Base-by-base conservation (phyloP, 2,888 invertebrate genomes). In the Pherbina coryleti region DNA sequence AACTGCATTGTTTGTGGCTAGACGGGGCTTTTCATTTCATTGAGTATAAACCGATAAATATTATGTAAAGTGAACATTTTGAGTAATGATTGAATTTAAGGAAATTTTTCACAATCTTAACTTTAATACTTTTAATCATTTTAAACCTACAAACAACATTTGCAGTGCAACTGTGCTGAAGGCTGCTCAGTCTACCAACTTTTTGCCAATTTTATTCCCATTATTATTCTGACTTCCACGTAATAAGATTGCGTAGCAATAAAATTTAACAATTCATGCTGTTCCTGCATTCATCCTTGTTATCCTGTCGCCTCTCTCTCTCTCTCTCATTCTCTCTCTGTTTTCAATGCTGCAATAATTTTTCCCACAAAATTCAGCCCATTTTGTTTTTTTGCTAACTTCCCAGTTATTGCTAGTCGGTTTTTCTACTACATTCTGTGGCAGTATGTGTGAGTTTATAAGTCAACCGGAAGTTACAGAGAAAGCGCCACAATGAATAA, bases 211-310 rank as follows among this genome's bases (percentile, higher is more conserved):
- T 37, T n/a, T 37, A 2, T 67, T 44, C 3, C 37, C 19, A 44
- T 57, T 22, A 57, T 57, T 3, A 60, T 19, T 67, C 7, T 67
- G 11, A 37, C 22, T 67, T 67, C 37, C 22, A 37, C 37, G 22
- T 37, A 73, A 73, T 73, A 73, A 73, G 34, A 62, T 62, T 49
- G 25, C 49, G 28, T 25, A 28, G 73, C 44, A 62, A 73, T 73
- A 72, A 72, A 72, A 72, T 72, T 55, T 57, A 22, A 25, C 60
- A 28, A 28, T 60, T 60, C 60, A 28, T 57, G 31, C 34, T 14
- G 37, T 19, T 19, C 5, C 22, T 37, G 37, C 22, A 37, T 67
- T 37, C 7, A 60, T 11, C 7, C 4, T 3, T 28, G 14, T 19
- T 19, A 55, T n/a, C n/a, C n/a, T n/a, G n/a, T n/a, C n/a, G n/a